phyloP scores from a whole-genome alignment of 2,797 vertebrate species.

The Phaenicophaeus curvirostris region DNA sequence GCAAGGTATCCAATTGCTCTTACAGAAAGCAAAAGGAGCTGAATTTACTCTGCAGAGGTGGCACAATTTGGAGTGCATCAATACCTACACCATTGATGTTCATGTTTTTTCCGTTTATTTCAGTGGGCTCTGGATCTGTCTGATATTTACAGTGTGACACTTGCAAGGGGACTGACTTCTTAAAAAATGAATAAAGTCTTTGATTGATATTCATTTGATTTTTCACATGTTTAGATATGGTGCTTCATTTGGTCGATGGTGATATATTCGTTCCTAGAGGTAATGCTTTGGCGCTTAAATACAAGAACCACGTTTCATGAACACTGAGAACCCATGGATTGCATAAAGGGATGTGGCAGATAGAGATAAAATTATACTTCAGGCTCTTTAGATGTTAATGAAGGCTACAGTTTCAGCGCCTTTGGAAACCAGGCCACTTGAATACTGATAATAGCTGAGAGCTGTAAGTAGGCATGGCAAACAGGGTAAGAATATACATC shows the following conservation, averaged over 20 bases:
- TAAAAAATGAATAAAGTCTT: neutral
- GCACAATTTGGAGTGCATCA: neutral
- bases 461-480: conserved; percentile 19
- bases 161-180: neutral
- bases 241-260: neutral
- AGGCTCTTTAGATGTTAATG: conserved; percentile 23
- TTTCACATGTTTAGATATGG: neutral
- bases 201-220: neutral
- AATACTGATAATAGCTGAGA: conserved; percentile 40
- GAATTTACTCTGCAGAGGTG: neutral
- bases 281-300: neutral
- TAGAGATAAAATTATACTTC: conserved; percentile 28
- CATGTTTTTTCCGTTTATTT: neutral
- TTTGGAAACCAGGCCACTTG: conserved; percentile 47
- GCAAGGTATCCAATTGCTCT: neutral
- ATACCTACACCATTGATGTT: neutral
- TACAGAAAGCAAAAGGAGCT: neutral
- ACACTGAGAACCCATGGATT: neutral
- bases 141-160: neutral
- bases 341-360: conserved; percentile 1
- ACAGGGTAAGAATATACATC: conserved; percentile 15
- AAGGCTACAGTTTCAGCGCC: neutral
- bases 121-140: neutral
- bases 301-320: neutral
- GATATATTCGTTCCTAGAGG: neutral